phyloP scores from a whole-genome alignment of 2,113 vertebrate genomes.

The Rhombomys opimus region DNA sequence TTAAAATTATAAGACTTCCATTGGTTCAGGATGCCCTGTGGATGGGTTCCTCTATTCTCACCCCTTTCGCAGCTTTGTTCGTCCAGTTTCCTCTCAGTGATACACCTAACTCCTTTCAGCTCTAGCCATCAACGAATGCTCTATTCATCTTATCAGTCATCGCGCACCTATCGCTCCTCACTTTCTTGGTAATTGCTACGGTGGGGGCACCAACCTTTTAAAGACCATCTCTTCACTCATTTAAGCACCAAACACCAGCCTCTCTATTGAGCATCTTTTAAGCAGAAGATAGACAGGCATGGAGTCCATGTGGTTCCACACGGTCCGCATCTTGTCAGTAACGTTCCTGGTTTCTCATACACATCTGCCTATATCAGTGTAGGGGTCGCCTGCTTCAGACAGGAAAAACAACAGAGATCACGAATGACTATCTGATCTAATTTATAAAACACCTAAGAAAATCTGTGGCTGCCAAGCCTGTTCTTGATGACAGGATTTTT shows the following conservation, averaged over 20 bases:
- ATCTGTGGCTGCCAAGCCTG: background rate
- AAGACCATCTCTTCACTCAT: conserved; percentile 5
- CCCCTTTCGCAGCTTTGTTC: background rate
- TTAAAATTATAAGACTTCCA: background rate
- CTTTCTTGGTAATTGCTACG: conserved; percentile 20
- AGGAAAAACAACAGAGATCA: background rate
- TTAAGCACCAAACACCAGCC: background rate
- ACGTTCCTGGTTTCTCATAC: background rate
- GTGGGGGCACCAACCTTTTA: background rate
- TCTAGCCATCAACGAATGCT: background rate
- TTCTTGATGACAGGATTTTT: background rate
- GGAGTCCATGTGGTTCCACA: background rate
- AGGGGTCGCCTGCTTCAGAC: background rate
- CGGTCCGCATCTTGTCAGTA: background rate
- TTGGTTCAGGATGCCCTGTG: background rate
- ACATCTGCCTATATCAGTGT: background rate
- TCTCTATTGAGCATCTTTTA: background rate
- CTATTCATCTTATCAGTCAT: background rate
- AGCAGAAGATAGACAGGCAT: background rate
- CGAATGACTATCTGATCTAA: background rate
- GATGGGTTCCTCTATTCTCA: background rate
- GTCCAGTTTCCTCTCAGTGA: background rate
- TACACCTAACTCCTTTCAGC: background rate
- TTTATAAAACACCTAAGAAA: conserved; percentile 1
- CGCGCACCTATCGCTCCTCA: background rate